Conservation (phyloP, 2,797 vertebrate genomes). For the Amblyraja radiata region DNA sequence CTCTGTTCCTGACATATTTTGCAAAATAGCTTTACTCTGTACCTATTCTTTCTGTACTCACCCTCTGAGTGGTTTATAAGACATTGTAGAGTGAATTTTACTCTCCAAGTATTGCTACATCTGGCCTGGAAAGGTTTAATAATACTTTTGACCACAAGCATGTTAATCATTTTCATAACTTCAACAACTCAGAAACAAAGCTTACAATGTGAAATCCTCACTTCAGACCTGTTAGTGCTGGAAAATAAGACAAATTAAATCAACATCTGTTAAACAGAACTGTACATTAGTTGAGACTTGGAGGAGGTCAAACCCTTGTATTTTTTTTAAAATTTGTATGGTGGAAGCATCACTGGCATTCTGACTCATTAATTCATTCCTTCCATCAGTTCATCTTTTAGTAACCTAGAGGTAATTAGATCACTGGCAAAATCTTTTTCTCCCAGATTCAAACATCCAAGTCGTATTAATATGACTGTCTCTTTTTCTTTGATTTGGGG, state of each 20-base stretch:
- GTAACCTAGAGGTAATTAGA: background rate
- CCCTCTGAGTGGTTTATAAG: background rate
- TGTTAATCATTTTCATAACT: background rate
- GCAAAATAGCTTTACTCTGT: background rate
- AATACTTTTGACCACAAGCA: background rate
- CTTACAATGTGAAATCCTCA: background rate
- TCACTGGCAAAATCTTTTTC: background rate
- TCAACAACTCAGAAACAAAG: background rate
- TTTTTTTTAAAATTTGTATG: slow-evolving; percentile 6
- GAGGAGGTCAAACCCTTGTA: background rate
- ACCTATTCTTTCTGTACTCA: background rate
- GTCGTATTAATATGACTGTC: background rate
- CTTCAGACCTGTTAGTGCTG: background rate
- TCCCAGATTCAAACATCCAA: background rate
- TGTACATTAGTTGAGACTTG: background rate
- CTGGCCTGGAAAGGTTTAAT: background rate
- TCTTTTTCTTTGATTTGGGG: background rate
- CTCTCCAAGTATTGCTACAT: background rate
- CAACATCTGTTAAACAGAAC: background rate
- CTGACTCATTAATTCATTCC: slow-evolving; percentile 6
- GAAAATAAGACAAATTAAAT: background rate
- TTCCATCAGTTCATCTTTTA: background rate
- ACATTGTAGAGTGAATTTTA: background rate
- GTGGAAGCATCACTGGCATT: slow-evolving; percentile 14
- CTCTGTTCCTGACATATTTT: background rate